These are phyloP conservation scores for Paradoxurus hermaphroditus DNA, from an alignment of 2,113 vertebrate species.

Conservation along the genomic window DNA sequence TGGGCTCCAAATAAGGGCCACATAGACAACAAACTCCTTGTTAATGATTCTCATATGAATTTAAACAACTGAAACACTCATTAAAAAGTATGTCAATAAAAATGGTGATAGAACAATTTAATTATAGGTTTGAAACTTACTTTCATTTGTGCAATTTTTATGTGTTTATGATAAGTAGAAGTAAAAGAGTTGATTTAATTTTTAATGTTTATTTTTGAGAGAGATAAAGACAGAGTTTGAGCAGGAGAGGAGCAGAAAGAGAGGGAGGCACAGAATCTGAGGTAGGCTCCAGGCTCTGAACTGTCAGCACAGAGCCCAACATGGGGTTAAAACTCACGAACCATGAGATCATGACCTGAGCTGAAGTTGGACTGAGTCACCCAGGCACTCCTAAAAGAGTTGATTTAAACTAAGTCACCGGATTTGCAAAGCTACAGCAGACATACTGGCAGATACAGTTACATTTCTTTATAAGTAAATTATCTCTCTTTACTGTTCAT, in stretches of 20 bases:
- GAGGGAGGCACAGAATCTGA: no score
- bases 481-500: not conserved
- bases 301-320: no score
- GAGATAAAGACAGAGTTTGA: no score
- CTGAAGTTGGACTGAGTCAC: no score
- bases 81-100: not conserved
- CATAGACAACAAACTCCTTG: not conserved
- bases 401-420: not conserved
- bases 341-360: no score
- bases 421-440: not conserved
- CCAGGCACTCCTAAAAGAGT: not conserved
- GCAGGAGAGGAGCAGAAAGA: no score
- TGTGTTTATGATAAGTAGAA: not conserved
- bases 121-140: not conserved
- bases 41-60: not conserved
- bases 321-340: no score
- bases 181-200: not conserved
- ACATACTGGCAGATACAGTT: not conserved
- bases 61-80: not conserved
- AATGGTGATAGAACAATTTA: not conserved
- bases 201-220: no score
- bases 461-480: slow-evolving; percentile 3
- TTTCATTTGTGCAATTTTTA: slow-evolving; percentile 39
- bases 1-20: not conserved
- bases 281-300: no score